Percentiles rank a stretch among this genome's conserved stretches.
Conservation (phyloP, 1,140 invertebrate species). For the Lineus longissimus region DNA sequence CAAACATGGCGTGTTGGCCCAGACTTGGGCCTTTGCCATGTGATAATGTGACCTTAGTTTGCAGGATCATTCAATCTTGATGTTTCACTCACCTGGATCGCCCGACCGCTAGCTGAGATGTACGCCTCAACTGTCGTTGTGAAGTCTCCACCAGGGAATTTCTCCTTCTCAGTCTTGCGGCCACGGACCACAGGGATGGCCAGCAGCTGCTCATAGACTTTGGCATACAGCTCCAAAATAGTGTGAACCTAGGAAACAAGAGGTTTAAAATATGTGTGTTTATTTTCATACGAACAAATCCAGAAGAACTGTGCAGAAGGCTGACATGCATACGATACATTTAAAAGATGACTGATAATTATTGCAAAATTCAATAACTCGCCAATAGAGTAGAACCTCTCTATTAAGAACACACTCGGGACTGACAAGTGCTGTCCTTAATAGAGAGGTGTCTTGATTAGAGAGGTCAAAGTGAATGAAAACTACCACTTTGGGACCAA, state of each 20-base stretch:
- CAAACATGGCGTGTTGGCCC: background rate
- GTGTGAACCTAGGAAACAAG: conserved; percentile 32
- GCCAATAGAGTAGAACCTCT: no score
- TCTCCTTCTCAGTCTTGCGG: conserved; percentile 97
- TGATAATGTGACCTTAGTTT: no score
- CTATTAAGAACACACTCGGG: no score
- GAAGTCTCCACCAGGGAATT: conserved; percentile 97
- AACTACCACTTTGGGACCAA: no score
- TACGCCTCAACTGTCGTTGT: conserved; percentile 97
- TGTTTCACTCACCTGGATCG: conserved; percentile 67
- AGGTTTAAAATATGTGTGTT: conserved; percentile 7
- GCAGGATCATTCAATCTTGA: background rate
- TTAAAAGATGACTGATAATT: no score
- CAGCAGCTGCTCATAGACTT: conserved; percentile 84
- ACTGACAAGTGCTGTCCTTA: no score
- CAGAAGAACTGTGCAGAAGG: background rate
- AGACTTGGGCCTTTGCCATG: no score
- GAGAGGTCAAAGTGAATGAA: no score
- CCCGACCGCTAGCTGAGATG: conserved; percentile 88
- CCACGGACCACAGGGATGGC: conserved; percentile 95
- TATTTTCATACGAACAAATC: background rate
- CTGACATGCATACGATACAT: no score
- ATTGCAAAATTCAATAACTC: no score
- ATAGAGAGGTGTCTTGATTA: no score
- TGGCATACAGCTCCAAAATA: conserved; percentile 45